A percentile compares a stretch with the other conserved stretches of the same genome.
These are phyloP conservation scores for Emydura subglobosa DNA, from an alignment of 2,113 vertebrate genomes.

Conservation along the genomic window DNA sequence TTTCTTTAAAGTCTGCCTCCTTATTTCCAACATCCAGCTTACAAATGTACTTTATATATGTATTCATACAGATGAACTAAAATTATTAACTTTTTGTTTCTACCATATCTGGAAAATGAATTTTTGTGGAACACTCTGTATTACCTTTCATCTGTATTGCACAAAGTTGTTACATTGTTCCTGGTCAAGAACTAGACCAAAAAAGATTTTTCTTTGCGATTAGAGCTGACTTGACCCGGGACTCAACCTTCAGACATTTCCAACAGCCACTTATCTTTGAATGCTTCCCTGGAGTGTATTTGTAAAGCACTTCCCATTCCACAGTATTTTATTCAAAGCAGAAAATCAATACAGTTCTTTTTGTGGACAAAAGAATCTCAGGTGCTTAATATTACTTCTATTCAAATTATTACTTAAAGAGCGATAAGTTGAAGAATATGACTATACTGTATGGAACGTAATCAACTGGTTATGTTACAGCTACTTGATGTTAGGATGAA, in stretches of 20 bases:
- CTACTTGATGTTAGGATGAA: neutral
- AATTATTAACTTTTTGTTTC: conserved; percentile 11
- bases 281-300: neutral
- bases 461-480: neutral
- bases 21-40: neutral
- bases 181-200: neutral
- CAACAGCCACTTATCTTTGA: neutral
- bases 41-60: conserved; percentile 11
- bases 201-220: neutral
- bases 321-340: neutral
- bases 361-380: neutral
- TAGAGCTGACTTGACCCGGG: neutral
- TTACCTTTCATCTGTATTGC: neutral
- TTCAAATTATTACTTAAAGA: neutral
- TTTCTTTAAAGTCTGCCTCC: conserved; percentile 10
- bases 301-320: neutral
- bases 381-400: neutral
- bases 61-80: neutral
- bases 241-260: neutral
- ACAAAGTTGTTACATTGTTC: neutral
- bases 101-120: neutral
- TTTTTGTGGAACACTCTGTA: neutral
- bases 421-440: neutral
- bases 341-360: neutral
- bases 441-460: neutral